Evolutionary conservation across 53 echinoderm and acorn worm species (phyloP).

Genomic region (Mesocentrotus franciscanus): DNA sequence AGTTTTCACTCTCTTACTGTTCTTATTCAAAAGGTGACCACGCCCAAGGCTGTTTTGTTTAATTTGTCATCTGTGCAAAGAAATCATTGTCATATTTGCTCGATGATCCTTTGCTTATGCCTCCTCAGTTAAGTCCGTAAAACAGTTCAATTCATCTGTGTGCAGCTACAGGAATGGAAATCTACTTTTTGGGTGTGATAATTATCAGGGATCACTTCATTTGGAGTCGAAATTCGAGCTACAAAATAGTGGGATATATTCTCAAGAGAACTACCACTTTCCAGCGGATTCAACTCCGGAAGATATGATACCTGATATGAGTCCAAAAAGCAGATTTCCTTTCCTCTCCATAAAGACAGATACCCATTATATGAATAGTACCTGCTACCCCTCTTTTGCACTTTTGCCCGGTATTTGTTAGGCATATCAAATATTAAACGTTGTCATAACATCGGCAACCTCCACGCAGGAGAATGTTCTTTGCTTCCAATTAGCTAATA

Average conservation of each 20-base stretch:
- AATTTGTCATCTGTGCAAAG: neutral
- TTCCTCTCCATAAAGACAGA: too few relatives aligned
- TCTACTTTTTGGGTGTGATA: too few relatives aligned
- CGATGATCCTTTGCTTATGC: neutral
- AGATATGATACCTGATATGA: too few relatives aligned
- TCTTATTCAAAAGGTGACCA: neutral
- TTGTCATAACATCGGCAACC: constrained; percentile 33
- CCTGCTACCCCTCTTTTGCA: neutral
- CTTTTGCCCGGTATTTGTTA: neutral
- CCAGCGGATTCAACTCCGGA: too few relatives aligned
- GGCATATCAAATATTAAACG: neutral
- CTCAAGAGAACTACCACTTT: too few relatives aligned
- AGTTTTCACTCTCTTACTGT: neutral
- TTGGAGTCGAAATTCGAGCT: too few relatives aligned
- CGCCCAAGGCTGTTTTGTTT: neutral
- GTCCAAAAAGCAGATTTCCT: too few relatives aligned
- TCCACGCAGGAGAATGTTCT: neutral
- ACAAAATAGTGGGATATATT: too few relatives aligned
- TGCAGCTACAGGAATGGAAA: too few relatives aligned
- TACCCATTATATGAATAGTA: neutral
- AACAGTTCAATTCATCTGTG: too few relatives aligned
- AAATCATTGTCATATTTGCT: neutral
- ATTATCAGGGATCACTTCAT: too few relatives aligned
- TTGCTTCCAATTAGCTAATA: constrained; percentile 10
- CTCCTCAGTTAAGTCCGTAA: neutral